Base-by-base conservation (phyloP, 2,888 invertebrate genomes). In the Polia nebulosa region DNA sequence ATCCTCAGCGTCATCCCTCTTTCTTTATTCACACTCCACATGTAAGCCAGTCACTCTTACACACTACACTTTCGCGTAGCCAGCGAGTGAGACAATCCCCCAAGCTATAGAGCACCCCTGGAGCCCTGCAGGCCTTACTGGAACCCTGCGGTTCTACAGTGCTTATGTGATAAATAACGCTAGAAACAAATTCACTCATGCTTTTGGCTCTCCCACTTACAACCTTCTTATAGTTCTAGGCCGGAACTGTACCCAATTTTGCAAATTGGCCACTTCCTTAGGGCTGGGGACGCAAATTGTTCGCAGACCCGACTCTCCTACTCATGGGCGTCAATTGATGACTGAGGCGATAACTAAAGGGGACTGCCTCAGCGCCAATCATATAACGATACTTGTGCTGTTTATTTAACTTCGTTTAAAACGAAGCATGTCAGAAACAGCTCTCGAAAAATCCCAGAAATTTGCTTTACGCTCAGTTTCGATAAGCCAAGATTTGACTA, bases 231-330 rank as follows among this genome's bases (percentile, higher is more conserved):
- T 25, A 68, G 47, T 64, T 44, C 22, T 63, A 71, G 58, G 70
- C 67, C 75, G 83, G 84, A 84, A 85, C 78, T 79, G 83, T 56
- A 58, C 67, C 66, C 81, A 93, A 93, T 93, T 93, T 93, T 76
- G 92, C 93, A 85, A 93, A 94, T 94, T 92, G 92, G 78, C 76
- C 44, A 88, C 89, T 90, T 94, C 94, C 94, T 92, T 84, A 83
- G 86, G 78, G 76, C 83, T 82, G 89, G 84, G 87, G 88, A 87
- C 89, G 91, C 87, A 91, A 92, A 92, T 91, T 91, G 91, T 84
- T 88, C 47, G 84, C 87, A 83, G 67, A 64, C 82, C 87, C 88
- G 86, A 86, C 87, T 83, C 76, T 66, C 66, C 20, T 47, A 60
- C 45, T 69, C 60, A 71, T 72, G 78, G 80, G 84, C 83, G 85